Conservation (phyloP, 1,140 invertebrate genomes). For the Trypoxylus dichotomus region DNA sequence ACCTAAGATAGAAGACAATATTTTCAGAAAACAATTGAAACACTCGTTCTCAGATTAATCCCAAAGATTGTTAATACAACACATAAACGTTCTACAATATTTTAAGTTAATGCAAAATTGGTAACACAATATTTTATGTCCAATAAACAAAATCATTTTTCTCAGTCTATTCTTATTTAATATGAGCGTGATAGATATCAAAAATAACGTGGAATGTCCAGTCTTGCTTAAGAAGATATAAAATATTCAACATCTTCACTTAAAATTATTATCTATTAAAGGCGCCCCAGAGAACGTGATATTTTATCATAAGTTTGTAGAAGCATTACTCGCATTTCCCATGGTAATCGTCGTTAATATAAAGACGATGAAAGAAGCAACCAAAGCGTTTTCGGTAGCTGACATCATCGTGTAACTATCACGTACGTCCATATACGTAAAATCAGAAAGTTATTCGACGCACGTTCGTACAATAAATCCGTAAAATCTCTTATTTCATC, state of each 20-base stretch:
- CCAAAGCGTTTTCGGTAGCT: neutral
- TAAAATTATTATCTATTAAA: neutral
- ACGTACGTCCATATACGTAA: neutral
- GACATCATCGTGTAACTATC: neutral
- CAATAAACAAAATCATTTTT: too few species aligned
- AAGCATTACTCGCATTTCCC: neutral
- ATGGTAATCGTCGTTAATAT: neutral
- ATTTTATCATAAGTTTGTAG: neutral
- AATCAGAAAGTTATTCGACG: neutral
- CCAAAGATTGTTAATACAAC: too few species aligned
- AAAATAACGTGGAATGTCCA: too few species aligned
- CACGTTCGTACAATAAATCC: neutral
- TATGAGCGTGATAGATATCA: too few species aligned
- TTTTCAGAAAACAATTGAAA: too few species aligned
- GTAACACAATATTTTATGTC: too few species aligned
- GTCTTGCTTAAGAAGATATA: too few species aligned
- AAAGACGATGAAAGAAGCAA: neutral
- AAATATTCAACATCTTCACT: neutral
- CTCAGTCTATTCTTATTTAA: too few species aligned
- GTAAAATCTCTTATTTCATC: slow-evolving; percentile 7
- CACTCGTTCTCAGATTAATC: too few species aligned
- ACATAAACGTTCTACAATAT: too few species aligned
- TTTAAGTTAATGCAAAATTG: too few species aligned
- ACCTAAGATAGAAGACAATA: too few species aligned
- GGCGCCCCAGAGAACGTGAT: neutral